Base-by-base conservation (phyloP, 2,888 invertebrate species). In the Ectemnius continuus region DNA sequence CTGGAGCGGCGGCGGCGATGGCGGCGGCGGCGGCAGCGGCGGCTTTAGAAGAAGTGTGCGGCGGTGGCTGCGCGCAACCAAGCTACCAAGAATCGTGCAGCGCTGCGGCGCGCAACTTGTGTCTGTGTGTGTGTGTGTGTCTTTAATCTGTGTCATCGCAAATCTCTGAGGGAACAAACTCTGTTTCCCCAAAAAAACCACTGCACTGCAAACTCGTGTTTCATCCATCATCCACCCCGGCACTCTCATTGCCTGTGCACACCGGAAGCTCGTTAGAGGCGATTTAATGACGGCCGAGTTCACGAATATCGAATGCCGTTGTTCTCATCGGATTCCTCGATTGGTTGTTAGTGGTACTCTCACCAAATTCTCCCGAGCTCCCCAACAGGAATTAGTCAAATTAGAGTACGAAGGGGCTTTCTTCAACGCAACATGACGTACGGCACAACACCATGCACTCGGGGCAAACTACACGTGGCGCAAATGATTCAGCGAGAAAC, bases 111-210 rank as follows among this genome's bases (percentile, higher is more conserved):
- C 74, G 75, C 23, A 2, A 23, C 0, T 23, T 67, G 76, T 68
- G 61, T 36, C 82, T 83, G 80, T 82, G 80, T 82, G 78, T 82
- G 23, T 23, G 2, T 67, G 77, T 68, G 63, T 36, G 36, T 36
- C 1, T 36, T 71, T 78, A 84, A 83, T 83, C 82, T 82, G 82
- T 82, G 78, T 82, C 83, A 72, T 74, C 36, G 36, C 8, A 36
- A 36, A 36, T 36, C 46, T 71, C 64, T 26, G 67, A 74, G 76
- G 80, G 74, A 80, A 81, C 77, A 86, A 86, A 86, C 84, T 79
- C 84, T 78, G 80, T 84, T 86, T 86, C 81, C 86, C 85, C 86
- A 80, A 86, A 86, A 86, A 79, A 77, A 76, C 45, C 14, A 26
- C 62, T 76, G 61, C 59, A 63, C 67, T 67, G 63, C 70, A 78